Percentiles rank a stretch among this genome's conserved stretches.
These are phyloP conservation scores for Anastrepha ludens DNA, from an alignment of 1,140 invertebrate species.

Conservation along the genomic window DNA sequence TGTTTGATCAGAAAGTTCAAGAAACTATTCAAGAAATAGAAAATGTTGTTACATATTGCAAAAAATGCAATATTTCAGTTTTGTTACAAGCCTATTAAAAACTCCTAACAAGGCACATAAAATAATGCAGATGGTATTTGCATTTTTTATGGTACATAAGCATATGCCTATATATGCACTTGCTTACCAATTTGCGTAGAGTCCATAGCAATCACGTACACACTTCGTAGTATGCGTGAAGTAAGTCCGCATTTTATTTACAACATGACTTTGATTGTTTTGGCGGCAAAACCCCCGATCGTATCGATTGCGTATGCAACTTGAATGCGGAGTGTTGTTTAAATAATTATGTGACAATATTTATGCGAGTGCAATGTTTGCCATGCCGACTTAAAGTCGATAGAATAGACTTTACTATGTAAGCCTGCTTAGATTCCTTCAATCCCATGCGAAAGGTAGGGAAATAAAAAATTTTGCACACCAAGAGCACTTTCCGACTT, in stretches of 20 bases:
- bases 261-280: neutral
- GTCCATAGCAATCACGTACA: too few relatives aligned
- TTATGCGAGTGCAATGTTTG: too few relatives aligned
- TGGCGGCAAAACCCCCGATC: neutral
- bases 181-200: neutral
- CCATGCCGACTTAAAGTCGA: too few relatives aligned
- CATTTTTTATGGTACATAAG: neutral
- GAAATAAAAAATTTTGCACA: too few relatives aligned
- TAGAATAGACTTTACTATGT: too few relatives aligned
- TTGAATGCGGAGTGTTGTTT: neutral
- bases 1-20: neutral
- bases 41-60: too few relatives aligned
- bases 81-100: conserved; percentile 14
- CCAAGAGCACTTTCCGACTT: too few relatives aligned
- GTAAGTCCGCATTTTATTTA: neutral
- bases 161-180: neutral
- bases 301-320: neutral
- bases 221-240: neutral
- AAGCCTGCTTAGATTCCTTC: too few relatives aligned
- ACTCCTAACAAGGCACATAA: neutral
- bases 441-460: too few relatives aligned
- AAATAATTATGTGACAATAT: neutral
- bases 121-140: neutral
- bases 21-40: conserved; percentile 1
- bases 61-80: neutral